Percentiles rank a stretch among this genome's conserved stretches.
Evolutionary conservation across 2,888 invertebrate genomes (phyloP).

Genomic region (Dilophus febrilis): DNA sequence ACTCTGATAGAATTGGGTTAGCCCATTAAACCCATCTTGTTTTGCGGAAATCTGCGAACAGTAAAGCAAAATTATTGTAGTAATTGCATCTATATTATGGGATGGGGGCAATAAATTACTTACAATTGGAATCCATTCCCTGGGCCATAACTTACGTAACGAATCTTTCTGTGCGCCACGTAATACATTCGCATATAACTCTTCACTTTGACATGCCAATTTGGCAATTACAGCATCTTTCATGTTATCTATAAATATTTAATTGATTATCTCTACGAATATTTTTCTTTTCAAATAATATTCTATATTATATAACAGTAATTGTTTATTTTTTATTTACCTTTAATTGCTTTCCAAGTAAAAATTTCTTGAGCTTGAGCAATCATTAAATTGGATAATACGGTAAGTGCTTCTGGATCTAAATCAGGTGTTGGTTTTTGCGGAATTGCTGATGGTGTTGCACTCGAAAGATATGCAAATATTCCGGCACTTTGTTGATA

Average conservation of each 20-base stretch:
- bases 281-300: no score
- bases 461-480: slow-evolving; percentile 67
- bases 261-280: no score
- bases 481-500: slow-evolving; percentile 89
- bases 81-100: neutral
- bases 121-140: slow-evolving; percentile 66
- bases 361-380: slow-evolving; percentile 98
- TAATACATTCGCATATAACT: slow-evolving; percentile 80
- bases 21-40: slow-evolving; percentile 72
- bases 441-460: slow-evolving; percentile 65
- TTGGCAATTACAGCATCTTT: slow-evolving; percentile 86
- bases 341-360: slow-evolving; percentile 81
- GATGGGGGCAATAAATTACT: slow-evolving; percentile 17
- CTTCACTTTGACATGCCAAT: slow-evolving; percentile 81
- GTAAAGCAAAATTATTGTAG: no score
- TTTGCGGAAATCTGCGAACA: slow-evolving; percentile 73
- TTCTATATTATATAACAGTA: slow-evolving; percentile 2
- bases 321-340: slow-evolving; percentile 26
- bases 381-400: slow-evolving; percentile 76
- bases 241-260: slow-evolving; percentile 61
- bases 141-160: slow-evolving; percentile 73
- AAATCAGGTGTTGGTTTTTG: slow-evolving; percentile 94
- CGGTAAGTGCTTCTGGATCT: slow-evolving; percentile 75
- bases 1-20: slow-evolving; percentile 81
- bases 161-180: slow-evolving; percentile 74